Base-by-base conservation (phyloP, 1,140 invertebrate species). In the Geopemphigus sp. region DNA sequence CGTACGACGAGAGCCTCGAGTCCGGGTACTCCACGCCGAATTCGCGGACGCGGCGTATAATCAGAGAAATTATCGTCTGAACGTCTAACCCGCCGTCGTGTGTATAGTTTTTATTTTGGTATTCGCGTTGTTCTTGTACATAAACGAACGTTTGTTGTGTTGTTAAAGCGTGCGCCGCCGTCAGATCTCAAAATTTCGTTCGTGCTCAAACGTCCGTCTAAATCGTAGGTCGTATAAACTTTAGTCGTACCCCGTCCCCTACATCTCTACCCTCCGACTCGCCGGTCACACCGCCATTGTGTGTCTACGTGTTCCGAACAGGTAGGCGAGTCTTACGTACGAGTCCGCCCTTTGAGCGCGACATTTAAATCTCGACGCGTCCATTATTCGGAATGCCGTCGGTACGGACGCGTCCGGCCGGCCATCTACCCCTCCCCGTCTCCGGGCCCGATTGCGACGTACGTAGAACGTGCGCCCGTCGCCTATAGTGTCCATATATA, bases 1-100 rank as follows among this genome's bases (percentile, higher is more conserved):
- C 93, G 84, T 96, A 95, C 86, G 95, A 96, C 86, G 94, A 96
- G 86, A 94, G 92, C 82, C 88, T 95, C 17, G 94, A 96, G 86
- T 95, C 94, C 68, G 95, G 94, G 12, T 96, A 95, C 85, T 96
- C 94, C 59, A 96, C 94, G 80, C 95, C 94, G 57, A 96, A 95
- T 87, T 94, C 94, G 82, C 90, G 94, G 84, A 93, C 92, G 83
- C 89, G 94, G 80, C 87, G 95, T 84, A 94, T 97, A 84, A 96
- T 97, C 84, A 89, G 95, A 81, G 95, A 96, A 86, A 96, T 97
- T 85, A 96, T 97, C 86, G 95, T 97, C 84, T 97, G 80, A 47
- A 81, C n/a, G 22, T 47, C 45, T 1, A n/a, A 5, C 53, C 56
- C n/a, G 22, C 47, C n/a, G 17, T 76, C 66, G 24, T 76, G 72